Conservation (phyloP, 2,888 invertebrate genomes). For the Danaus chrysippus region DNA sequence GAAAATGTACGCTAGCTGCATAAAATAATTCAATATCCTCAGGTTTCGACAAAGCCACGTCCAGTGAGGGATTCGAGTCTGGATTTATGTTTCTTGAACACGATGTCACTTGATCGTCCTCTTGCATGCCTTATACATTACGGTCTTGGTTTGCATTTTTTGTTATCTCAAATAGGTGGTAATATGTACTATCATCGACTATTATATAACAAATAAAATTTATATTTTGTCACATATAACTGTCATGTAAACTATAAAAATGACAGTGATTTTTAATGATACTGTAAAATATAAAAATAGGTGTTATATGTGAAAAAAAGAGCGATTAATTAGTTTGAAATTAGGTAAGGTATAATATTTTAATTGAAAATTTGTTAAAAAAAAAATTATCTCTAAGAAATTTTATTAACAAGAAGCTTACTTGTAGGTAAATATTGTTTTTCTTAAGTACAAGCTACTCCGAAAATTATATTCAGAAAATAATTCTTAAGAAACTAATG, state of each 20-base stretch:
- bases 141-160: conserved; percentile 20
- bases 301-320: neutral
- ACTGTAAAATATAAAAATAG: neutral
- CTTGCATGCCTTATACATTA: conserved; percentile 38
- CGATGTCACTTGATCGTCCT: conserved; percentile 29
- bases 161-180: neutral
- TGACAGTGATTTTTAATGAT: neutral
- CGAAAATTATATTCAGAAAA: too few relatives aligned
- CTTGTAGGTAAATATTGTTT: too few relatives aligned
- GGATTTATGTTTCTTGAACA: conserved; percentile 23
- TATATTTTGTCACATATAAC: conserved; percentile 4
- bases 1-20: conserved; percentile 63
- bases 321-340: too few relatives aligned
- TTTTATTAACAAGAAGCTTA: too few relatives aligned
- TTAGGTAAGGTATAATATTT: too few relatives aligned
- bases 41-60: conserved; percentile 30
- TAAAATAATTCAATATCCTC: conserved; percentile 58
- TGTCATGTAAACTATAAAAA: neutral
- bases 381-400: too few relatives aligned
- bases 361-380: too few relatives aligned
- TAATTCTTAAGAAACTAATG: too few relatives aligned
- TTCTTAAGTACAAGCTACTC: too few relatives aligned
- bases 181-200: neutral
- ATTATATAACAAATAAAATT: conserved; percentile 15
- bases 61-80: conserved; percentile 22